Conservation (phyloP, 2,113 vertebrate genomes). For the Aleadryas rufinucha region DNA sequence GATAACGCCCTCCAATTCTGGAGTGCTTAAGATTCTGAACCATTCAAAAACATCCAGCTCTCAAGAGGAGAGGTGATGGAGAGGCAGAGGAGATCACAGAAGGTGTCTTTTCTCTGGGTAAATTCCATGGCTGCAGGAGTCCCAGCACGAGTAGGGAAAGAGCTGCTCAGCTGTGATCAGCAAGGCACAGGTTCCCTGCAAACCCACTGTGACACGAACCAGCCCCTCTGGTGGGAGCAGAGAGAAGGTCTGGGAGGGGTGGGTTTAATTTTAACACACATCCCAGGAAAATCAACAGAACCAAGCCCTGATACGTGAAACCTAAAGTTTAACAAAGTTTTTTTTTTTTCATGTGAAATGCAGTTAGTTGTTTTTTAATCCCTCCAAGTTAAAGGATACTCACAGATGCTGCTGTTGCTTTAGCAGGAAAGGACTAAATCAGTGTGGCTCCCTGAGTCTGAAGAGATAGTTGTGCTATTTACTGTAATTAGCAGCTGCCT, state of each 20-base stretch:
- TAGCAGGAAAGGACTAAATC: neutral
- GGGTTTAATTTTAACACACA: fast-evolving
- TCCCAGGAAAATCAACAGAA: neutral
- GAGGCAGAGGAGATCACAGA: neutral
- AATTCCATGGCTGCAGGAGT: neutral
- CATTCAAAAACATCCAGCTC: neutral
- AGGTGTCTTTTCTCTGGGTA: neutral
- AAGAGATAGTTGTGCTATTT: neutral
- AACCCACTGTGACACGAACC: neutral
- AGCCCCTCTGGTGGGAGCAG: neutral
- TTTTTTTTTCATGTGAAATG: neutral
- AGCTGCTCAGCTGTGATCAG: neutral
- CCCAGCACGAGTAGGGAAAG: neutral
- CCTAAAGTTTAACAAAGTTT: neutral
- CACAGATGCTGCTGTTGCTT: neutral
- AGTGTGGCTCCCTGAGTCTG: neutral
- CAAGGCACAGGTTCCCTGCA: neutral
- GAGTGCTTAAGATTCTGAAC: neutral
- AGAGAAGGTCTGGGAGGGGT: neutral
- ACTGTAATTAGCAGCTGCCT: slow-evolving; percentile 9
- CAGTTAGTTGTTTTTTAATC: too few species aligned
- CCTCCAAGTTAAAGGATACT: neutral
- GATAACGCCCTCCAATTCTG: neutral
- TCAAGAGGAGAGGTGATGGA: neutral
- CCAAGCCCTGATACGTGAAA: fast-evolving